phyloP scores from a whole-genome alignment of 2,888 invertebrate genomes.

The Cataglyphis rosenhaueri region DNA sequence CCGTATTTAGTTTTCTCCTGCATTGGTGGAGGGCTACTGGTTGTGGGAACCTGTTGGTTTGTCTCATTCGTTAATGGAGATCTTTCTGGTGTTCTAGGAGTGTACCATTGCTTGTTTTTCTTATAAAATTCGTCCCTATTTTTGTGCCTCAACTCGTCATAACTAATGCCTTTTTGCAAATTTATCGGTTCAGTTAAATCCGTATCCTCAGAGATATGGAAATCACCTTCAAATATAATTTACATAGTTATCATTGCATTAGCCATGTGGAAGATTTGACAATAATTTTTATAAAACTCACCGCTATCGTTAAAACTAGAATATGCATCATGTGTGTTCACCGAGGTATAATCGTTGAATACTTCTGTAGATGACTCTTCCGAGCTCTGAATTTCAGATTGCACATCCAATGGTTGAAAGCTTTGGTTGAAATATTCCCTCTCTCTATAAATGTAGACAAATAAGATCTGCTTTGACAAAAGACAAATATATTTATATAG shows the following conservation, averaged over 20 bases:
- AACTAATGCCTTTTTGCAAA: conserved; percentile 43
- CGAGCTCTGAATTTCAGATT: not conserved
- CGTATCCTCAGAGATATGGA: not conserved
- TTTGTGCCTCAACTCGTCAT: conserved; percentile 57
- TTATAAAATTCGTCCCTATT: conserved; percentile 37
- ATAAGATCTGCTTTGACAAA: not conserved
- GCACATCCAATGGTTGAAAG: not conserved
- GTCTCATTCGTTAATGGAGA: not conserved
- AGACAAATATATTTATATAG: not conserved
- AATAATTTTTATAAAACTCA: conserved; percentile 19
- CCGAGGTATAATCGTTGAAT: conserved; percentile 14
- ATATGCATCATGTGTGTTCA: conserved; percentile 21
- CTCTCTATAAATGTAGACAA: not conserved
- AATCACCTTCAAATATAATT: conserved; percentile 22
- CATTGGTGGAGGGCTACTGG: not conserved
- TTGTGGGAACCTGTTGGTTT: not conserved
- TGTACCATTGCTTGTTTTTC: not conserved
- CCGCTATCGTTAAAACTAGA: conserved; percentile 30
- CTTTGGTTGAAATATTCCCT: no score
- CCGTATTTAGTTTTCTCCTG: conserved; percentile 47
- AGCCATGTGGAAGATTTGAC: not conserved
- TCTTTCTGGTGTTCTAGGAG: not conserved
- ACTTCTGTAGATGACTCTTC: not conserved
- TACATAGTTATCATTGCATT: not conserved
- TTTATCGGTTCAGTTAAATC: conserved; percentile 12